phyloP scores from a whole-genome alignment of 2,888 invertebrate species.

The Caprella mutica region DNA sequence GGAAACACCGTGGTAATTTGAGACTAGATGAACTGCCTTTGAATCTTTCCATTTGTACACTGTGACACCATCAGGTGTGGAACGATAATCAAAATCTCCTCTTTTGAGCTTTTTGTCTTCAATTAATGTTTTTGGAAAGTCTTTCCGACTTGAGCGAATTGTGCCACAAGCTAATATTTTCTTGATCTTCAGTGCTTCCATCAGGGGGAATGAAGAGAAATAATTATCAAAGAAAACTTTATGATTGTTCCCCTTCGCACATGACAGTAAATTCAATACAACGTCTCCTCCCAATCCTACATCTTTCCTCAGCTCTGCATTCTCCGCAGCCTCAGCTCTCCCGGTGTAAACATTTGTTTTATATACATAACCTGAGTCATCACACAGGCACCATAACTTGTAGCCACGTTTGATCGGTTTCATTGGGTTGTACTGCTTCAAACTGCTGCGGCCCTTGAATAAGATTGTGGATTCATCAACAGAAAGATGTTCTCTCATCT shows the following conservation, averaged over 20 bases:
- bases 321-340: constrained; percentile 37
- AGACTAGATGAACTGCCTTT: constrained; percentile 35
- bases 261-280: constrained; percentile 31
- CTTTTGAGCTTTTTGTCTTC: constrained; percentile 33
- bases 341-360: constrained; percentile 37
- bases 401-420: constrained; percentile 36
- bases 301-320: too few relatives aligned
- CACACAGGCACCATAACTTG: constrained; percentile 35
- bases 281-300: constrained; percentile 32
- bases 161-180: constrained; percentile 34
- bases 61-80: constrained; percentile 28
- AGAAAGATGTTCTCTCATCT: neutral
- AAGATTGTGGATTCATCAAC: constrained; percentile 35
- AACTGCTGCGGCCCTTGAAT: constrained; percentile 35
- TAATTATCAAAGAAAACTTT: constrained; percentile 37
- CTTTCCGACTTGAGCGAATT: constrained; percentile 28
- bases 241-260: constrained; percentile 35
- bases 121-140: constrained; percentile 27
- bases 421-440: constrained; percentile 22
- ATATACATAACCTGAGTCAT: constrained; percentile 34
- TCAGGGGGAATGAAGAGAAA: constrained; percentile 35
- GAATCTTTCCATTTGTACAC: constrained; percentile 36
- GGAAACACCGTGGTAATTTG: constrained; percentile 35
- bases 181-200: constrained; percentile 30
- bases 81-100: constrained; percentile 34